A percentile compares a stretch with the other conserved stretches of the same genome.
phyloP scores from a whole-genome alignment of 2,113 vertebrate genomes.

The Pluvialis apricaria region DNA sequence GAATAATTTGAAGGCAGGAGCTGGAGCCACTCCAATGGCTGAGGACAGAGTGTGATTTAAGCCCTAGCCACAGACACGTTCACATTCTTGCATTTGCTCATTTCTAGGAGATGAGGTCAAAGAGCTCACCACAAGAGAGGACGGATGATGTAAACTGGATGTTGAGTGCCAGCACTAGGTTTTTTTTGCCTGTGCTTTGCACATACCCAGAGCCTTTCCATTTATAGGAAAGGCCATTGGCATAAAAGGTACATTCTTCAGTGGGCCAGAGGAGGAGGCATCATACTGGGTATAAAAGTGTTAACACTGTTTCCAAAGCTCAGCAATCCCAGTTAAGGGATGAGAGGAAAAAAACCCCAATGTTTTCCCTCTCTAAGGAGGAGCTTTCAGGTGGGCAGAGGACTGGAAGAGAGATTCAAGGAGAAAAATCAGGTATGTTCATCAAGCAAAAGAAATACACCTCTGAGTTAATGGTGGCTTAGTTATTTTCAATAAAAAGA shows the following conservation, averaged over 20 bases:
- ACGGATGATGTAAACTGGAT: neutral
- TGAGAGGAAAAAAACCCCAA: neutral
- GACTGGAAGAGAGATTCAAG: neutral
- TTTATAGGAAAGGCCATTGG: constrained; percentile 17
- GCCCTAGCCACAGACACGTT: neutral
- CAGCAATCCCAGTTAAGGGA: neutral
- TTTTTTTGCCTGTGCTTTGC: neutral
- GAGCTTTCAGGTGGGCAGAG: neutral
- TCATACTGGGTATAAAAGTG: neutral
- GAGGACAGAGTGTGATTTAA: neutral
- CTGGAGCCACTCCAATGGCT: neutral
- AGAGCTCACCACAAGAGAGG: constrained; percentile 20
- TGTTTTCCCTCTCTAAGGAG: neutral
- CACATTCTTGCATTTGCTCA: neutral
- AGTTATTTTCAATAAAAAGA: neutral
- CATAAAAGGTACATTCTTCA: constrained; percentile 20
- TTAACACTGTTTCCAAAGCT: neutral
- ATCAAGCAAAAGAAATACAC: neutral
- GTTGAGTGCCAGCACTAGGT: neutral
- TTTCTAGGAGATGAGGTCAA: constrained; percentile 44
- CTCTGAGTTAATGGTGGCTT: neutral
- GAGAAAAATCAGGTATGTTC: neutral
- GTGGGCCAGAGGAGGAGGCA: neutral
- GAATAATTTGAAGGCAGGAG: neutral
- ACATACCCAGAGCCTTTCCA: neutral